These are phyloP conservation scores for Atta texana DNA, from an alignment of 1,140 invertebrate species.

Conservation along the genomic window DNA sequence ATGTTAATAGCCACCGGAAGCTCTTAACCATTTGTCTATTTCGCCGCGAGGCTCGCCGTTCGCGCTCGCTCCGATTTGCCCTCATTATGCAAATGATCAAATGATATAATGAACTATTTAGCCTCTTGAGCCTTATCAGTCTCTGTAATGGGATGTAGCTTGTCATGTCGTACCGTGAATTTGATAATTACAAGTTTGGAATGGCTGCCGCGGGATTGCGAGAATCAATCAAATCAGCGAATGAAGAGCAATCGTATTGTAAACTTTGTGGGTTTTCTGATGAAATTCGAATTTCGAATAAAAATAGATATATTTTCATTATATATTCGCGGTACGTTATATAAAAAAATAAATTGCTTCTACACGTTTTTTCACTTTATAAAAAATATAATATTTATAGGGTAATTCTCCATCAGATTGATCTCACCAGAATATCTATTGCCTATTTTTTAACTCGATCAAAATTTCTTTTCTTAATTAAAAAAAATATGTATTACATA, in stretches of 20 bases:
- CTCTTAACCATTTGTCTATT: constrained; percentile 76
- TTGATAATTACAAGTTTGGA: constrained; percentile 47
- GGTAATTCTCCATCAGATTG: neutral
- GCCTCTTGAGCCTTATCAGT: constrained; percentile 38
- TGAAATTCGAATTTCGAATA: neutral
- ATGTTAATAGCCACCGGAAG: constrained; percentile 82
- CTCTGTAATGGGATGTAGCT: constrained; percentile 6
- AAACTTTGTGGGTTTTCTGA: neutral
- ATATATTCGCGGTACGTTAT: neutral
- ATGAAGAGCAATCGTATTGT: neutral
- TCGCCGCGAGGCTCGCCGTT: constrained; percentile 59
- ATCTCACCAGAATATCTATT: neutral
- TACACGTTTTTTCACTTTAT: neutral
- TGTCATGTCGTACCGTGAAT: constrained; percentile 23
- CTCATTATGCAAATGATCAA: constrained; percentile 62
- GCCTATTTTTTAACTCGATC: neutral
- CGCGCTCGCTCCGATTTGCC: constrained; percentile 33
- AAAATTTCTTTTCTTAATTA: neutral
- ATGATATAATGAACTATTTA: constrained; percentile 45
- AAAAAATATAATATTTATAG: neutral
- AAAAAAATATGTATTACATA: neutral
- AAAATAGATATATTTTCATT: neutral
- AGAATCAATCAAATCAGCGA: neutral
- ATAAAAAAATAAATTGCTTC: neutral
- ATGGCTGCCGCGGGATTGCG: neutral